Percentiles rank a stretch among this genome's conserved stretches.
These are phyloP conservation scores for Saccopteryx leptura DNA, from an alignment of 2,113 vertebrate species.

Conservation along the genomic window DNA sequence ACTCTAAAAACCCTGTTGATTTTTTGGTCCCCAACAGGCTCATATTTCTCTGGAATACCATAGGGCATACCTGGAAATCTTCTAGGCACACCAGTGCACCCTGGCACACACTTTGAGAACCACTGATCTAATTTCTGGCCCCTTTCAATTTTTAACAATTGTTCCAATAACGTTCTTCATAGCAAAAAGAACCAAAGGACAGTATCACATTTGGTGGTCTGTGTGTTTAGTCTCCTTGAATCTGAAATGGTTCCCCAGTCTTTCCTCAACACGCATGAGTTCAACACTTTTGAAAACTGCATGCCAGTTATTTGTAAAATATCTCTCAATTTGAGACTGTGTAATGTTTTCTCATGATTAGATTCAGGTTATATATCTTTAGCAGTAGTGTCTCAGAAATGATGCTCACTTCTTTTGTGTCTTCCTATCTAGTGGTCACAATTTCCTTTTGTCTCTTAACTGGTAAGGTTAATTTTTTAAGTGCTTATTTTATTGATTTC, in stretches of 20 bases:
- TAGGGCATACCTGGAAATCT: no score
- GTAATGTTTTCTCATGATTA: neutral
- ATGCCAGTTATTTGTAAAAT: neutral
- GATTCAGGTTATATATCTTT: neutral
- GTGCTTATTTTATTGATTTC: no score
- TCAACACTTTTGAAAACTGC: conserved; percentile 35
- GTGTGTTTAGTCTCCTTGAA: neutral
- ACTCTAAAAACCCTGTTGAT: no score
- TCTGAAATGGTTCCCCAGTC: neutral
- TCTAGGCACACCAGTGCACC: no score
- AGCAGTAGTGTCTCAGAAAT: neutral
- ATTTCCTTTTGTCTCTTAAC: conserved; percentile 6
- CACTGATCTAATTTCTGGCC: neutral
- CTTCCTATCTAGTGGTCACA: neutral
- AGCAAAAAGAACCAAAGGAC: neutral
- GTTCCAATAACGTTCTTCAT: neutral
- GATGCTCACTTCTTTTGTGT: neutral
- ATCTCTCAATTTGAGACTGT: neutral
- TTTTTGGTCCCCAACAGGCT: no score
- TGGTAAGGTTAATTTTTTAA: neutral
- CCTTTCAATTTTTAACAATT: neutral
- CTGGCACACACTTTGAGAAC: no score
- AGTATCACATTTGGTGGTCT: neutral
- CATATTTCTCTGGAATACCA: no score
- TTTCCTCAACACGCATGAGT: neutral